Evolutionary conservation across 2,113 vertebrate genomes (phyloP).

Genomic region (Megalops atlanticus): DNA sequence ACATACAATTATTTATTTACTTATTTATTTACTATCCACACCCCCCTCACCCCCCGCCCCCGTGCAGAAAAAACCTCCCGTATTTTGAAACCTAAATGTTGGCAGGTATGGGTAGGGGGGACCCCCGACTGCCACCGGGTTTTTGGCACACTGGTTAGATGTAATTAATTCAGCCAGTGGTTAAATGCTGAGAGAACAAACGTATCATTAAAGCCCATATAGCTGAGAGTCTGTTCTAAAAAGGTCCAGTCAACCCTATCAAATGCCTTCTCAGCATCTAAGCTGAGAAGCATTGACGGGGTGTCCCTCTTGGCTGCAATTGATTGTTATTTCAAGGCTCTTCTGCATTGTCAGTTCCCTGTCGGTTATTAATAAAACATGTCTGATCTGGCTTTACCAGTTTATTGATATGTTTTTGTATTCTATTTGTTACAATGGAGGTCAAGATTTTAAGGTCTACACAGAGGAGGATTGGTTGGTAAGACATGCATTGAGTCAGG

Average conservation of each 20-base stretch:
- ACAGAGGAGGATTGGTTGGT: constrained; percentile 21
- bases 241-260: constrained; percentile 8
- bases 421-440: constrained; percentile 8
- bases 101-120: too few species aligned
- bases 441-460: constrained; percentile 10
- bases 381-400: constrained; percentile 27
- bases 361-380: constrained; percentile 11
- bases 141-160: too few species aligned
- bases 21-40: too few species aligned
- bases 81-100: too few species aligned
- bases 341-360: constrained; percentile 23
- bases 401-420: constrained; percentile 20
- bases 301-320: constrained; percentile 11
- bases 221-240: not conserved
- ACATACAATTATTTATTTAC: too few species aligned
- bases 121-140: too few species aligned
- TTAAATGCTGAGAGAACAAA: constrained; percentile 14
- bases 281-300: constrained; percentile 30
- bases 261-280: constrained; percentile 23
- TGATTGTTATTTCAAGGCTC: constrained; percentile 25
- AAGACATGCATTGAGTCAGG: constrained; percentile 9
- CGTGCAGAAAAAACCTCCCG: too few species aligned
- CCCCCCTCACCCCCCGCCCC: too few species aligned
- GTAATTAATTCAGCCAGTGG: constrained; percentile 12
- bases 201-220: not conserved